Evolutionary conservation across 2,888 invertebrate species (phyloP).

Genomic region (Idaea biselata): DNA sequence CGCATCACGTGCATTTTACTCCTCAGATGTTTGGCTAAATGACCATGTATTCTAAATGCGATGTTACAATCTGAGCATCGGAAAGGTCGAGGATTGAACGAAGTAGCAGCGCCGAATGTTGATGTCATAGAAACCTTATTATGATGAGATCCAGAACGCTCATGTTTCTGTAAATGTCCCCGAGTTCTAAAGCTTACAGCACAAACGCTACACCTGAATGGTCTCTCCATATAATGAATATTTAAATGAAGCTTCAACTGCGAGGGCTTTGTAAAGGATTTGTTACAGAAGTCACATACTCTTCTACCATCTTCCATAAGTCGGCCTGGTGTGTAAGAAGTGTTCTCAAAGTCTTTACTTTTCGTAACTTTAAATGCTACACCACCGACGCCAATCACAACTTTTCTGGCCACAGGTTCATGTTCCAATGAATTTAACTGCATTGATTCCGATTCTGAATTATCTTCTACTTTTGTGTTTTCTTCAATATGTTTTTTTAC

Average conservation of each 20-base stretch:
- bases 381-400: slow-evolving; percentile 84
- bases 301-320: slow-evolving; percentile 88
- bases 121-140: slow-evolving; percentile 95
- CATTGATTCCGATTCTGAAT: slow-evolving; percentile 54
- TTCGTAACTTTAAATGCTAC: slow-evolving; percentile 81
- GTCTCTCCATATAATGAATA: slow-evolving; percentile 96
- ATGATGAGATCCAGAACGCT: slow-evolving; percentile 94
- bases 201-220: slow-evolving; percentile 95
- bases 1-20: slow-evolving; percentile 98
- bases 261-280: slow-evolving; percentile 94
- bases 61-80: slow-evolving; percentile 97
- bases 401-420: slow-evolving; percentile 77
- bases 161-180: slow-evolving; percentile 96
- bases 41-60: slow-evolving; percentile 97
- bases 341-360: slow-evolving; percentile 71
- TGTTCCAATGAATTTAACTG: slow-evolving; percentile 64
- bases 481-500: slow-evolving; percentile 56
- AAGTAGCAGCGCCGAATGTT: slow-evolving; percentile 91
- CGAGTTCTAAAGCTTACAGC: slow-evolving; percentile 94
- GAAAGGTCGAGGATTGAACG: slow-evolving; percentile 96
- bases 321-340: slow-evolving; percentile 73
- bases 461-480: slow-evolving; percentile 48
- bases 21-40: slow-evolving; percentile 97
- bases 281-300: slow-evolving; percentile 92
- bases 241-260: slow-evolving; percentile 95